Percentiles rank a stretch among this genome's conserved stretches.
These are phyloP conservation scores for Neotragus moschatus DNA, from an alignment of 2,113 vertebrate genomes.

Conservation along the genomic window DNA sequence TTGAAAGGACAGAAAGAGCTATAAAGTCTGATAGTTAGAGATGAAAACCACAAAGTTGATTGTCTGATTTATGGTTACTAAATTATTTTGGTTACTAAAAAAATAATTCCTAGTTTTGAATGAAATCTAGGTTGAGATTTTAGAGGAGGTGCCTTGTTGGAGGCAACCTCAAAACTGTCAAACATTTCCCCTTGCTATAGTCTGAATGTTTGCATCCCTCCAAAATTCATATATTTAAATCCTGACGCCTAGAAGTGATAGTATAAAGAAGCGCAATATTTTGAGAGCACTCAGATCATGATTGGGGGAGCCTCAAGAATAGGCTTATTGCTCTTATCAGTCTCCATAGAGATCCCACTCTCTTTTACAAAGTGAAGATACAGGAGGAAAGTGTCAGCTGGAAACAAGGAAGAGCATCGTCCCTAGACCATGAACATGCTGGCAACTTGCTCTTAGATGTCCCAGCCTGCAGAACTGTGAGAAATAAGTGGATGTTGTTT, in stretches of 20 bases:
- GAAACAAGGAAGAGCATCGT: no score
- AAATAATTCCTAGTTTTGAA: not conserved
- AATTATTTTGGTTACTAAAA: not conserved
- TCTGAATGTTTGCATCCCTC: not conserved
- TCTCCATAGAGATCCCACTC: not conserved
- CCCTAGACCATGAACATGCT: not conserved
- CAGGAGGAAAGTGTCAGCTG: no score
- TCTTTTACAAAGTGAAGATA: not conserved
- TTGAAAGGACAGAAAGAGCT: not conserved
- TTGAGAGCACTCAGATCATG: not conserved
- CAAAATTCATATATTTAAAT: not conserved
- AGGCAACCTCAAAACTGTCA: not conserved
- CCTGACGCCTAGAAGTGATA: not conserved
- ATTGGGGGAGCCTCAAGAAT: not conserved
- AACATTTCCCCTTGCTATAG: not conserved
- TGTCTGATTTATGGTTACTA: not conserved
- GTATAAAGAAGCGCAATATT: not conserved
- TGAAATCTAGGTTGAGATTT: not conserved
- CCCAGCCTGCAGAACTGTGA: not conserved
- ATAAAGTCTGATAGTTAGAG: not conserved
- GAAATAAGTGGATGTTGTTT: not conserved
- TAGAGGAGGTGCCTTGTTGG: not conserved
- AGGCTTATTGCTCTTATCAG: not conserved
- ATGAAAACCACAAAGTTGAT: not conserved
- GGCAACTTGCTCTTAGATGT: not conserved